Evolutionary conservation across 1,140 invertebrate species (phyloP).

Genomic region (Cotesia glomerata): DNA sequence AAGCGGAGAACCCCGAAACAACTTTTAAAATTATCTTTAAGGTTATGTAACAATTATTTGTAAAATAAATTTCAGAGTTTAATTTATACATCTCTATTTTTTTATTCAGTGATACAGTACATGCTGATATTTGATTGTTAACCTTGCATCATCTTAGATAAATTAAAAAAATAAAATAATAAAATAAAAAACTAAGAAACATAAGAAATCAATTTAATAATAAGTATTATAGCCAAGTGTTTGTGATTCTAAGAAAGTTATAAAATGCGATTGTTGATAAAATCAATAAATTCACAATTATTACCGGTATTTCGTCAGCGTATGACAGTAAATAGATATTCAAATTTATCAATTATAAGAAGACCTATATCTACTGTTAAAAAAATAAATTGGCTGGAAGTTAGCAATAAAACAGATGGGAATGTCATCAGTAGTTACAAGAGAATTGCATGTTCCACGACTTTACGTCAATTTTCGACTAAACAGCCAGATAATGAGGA

Average conservation of each 20-base stretch:
- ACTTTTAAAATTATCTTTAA: neutral
- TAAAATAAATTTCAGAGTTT: too few relatives aligned
- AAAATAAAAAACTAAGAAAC: too few relatives aligned
- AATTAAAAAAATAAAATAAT: too few relatives aligned
- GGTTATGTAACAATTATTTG: too few relatives aligned
- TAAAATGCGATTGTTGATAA: conserved; percentile 7
- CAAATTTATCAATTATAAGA: conserved; percentile 27
- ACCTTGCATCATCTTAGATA: too few relatives aligned
- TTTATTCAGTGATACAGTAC: too few relatives aligned
- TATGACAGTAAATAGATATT: neutral
- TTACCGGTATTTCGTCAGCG: conserved; percentile 22
- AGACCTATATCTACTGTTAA: conserved; percentile 6
- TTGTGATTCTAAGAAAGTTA: too few relatives aligned
- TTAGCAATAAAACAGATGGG: conserved; percentile 9
- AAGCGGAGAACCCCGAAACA: too few relatives aligned
- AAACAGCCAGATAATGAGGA: conserved; percentile 42
- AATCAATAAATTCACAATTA: neutral
- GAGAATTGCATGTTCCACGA: conserved; percentile 26
- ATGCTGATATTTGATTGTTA: too few relatives aligned
- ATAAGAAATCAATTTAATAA: too few relatives aligned
- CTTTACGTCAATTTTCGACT: conserved; percentile 42
- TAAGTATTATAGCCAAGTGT: too few relatives aligned
- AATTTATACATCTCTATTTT: too few relatives aligned
- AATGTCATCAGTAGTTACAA: conserved; percentile 11
- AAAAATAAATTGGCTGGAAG: neutral